These are phyloP conservation scores for Panulirus ornatus DNA, from an alignment of 1,140 invertebrate genomes.

Conservation along the genomic window DNA sequence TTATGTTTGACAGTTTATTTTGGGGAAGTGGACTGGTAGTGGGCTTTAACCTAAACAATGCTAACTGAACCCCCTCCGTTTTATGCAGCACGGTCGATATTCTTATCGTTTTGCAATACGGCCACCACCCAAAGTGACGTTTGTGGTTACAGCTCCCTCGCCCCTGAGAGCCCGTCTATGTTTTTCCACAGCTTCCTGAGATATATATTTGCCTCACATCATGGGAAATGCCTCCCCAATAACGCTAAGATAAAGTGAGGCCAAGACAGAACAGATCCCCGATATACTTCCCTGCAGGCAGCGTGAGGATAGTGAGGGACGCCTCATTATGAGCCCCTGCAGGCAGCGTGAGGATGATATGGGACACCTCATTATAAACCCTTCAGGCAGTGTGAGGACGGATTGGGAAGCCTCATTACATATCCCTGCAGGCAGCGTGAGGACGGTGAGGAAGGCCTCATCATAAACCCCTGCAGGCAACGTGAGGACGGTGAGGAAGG, in stretches of 20 bases:
- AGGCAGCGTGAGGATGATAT: not conserved
- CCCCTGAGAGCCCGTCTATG: not conserved
- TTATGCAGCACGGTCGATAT: no score
- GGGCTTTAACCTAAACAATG: not conserved
- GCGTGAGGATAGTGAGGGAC: no score
- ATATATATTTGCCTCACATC: conserved; percentile 31
- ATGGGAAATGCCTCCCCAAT: conserved; percentile 27
- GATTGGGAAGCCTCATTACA: no score
- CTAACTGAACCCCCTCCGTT: not conserved
- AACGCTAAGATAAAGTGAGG: conserved; percentile 30
- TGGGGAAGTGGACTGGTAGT: no score
- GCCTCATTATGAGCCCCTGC: not conserved
- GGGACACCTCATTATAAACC: not conserved
- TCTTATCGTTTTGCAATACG: not conserved
- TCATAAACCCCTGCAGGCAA: no score
- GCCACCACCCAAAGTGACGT: not conserved
- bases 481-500: no score
- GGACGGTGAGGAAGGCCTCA: no score
- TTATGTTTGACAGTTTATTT: no score
- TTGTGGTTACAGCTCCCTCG: not conserved
- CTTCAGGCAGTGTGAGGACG: not conserved
- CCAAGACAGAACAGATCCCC: not conserved
- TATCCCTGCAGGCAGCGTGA: no score
- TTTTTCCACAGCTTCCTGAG: not conserved
- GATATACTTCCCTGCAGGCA: not conserved